Evolutionary conservation across 2,888 invertebrate species (phyloP), one percentile per base, ranked within the genome.

Genomic region (Drosophila kuntzei): DNA sequence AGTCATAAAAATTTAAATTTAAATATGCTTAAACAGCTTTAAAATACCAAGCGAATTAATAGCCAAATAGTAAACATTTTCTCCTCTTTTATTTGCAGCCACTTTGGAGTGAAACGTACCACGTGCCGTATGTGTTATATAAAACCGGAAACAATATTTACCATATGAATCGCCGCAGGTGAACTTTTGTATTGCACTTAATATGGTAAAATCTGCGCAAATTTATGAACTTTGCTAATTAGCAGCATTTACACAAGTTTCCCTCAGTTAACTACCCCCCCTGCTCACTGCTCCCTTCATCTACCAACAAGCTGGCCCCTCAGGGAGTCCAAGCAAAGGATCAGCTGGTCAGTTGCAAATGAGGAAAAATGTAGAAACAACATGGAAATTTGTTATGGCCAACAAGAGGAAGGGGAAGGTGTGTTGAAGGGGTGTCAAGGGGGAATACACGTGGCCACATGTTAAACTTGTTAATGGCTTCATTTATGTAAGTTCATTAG

Each of bases 181-280:
- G 36, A 71, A 51, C 46, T 61, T 61, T 27, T 16, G 14, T 43
- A 22, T 16, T 9, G 25, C 49, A 50, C 49, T 60, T 54, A 37
- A 59, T 57, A 51, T 39, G 39, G 27, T 55, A 25, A 76, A 83
- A 72, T 64, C 60, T 77, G 70, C 22, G 39, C 34, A 47, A 68
- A 70, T 71, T 76, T 66, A 77, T 72, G 62, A 87, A 85, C 74
- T 85, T 85, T 71, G 16, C 69, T 88, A 88, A 86, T 83, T 74
- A 82, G 65, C 62, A 70, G 27, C 62, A 43, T 39, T 76, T 37
- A 59, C 27, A 55, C 49, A 18, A 54, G 16, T 47, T 47, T 11
- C 47, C 16, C 46, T 22, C 29, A 18, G 18, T 0, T 18, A 46
- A 29, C 27, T 11, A 2, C 12, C 20, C 25, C n/a, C n/a, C 22